Evolutionary conservation across 2,797 vertebrate species (phyloP).

Genomic region (Lacerta agilis): DNA sequence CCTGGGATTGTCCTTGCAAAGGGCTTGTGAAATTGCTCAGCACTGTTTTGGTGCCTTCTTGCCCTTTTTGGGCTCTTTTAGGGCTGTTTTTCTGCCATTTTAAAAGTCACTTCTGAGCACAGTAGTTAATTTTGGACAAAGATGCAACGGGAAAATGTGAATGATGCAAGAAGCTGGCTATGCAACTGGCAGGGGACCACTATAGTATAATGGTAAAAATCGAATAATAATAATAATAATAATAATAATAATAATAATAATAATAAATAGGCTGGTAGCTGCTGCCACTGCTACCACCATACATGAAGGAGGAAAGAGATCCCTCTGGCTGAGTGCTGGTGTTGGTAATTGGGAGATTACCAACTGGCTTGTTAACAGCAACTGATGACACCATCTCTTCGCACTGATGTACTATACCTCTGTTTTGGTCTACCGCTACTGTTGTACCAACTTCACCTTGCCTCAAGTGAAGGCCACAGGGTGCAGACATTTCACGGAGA

Average conservation of each 20-base stretch:
- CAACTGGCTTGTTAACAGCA: background rate
- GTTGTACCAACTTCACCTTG: background rate
- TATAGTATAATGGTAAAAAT: background rate
- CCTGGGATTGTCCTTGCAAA: too few relatives aligned
- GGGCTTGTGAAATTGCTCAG: too few relatives aligned
- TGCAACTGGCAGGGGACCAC: background rate
- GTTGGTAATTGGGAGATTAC: background rate
- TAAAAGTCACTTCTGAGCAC: too few relatives aligned
- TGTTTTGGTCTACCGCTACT: background rate
- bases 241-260: too few relatives aligned
- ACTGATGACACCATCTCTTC: background rate
- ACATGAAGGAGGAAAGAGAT: background rate
- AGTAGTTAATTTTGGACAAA: background rate
- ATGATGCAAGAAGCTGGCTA: background rate
- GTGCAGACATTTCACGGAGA: background rate
- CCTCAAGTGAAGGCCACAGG: background rate
- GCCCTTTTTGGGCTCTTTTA: too few relatives aligned
- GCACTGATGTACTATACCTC: background rate
- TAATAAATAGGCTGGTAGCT: too few relatives aligned
- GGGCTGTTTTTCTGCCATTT: background rate
- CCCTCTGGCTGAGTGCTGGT: background rate
- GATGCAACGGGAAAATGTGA: background rate
- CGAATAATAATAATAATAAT: too few relatives aligned
- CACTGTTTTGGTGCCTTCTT: too few relatives aligned
- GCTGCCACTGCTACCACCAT: background rate